These are phyloP conservation scores for Sorex maritimensis DNA, from an alignment of 2,797 vertebrate species.

Conservation along the genomic window DNA sequence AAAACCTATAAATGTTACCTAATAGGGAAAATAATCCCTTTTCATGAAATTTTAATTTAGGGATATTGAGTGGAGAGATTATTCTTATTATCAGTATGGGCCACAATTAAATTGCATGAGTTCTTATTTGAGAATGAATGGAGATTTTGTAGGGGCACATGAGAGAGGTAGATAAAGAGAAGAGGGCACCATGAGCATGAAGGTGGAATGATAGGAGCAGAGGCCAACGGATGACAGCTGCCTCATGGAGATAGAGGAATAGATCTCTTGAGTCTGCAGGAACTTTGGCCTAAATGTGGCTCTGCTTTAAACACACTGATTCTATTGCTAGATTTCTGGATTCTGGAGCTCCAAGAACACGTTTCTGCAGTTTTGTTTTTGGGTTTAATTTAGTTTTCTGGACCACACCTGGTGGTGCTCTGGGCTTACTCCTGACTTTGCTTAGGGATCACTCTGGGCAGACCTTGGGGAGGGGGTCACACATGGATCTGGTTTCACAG, in stretches of 20 bases:
- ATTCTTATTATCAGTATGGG: background rate
- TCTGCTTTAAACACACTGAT: background rate
- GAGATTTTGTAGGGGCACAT: background rate
- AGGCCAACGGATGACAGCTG: background rate
- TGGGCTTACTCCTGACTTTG: too few relatives aligned
- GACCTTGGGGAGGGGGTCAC: too few relatives aligned
- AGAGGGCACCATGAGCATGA: background rate
- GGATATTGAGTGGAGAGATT: background rate
- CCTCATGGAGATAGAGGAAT: background rate
- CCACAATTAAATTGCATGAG: background rate
- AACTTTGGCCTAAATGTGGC: background rate
- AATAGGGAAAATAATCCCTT: background rate
- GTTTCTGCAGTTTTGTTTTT: background rate
- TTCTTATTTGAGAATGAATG: background rate
- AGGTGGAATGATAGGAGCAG: background rate
- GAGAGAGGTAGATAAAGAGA: background rate
- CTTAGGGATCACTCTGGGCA: too few relatives aligned
- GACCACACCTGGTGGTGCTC: too few relatives aligned
- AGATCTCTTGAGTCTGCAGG: background rate
- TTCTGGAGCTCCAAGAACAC: background rate
- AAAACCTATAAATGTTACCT: background rate
- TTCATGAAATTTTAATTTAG: background rate
- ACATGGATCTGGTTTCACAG: too few relatives aligned
- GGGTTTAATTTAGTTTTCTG: too few relatives aligned
- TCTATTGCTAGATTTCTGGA: background rate